Evolutionary conservation across 2,113 vertebrate genomes (phyloP), one percentile per base, ranked within the genome.

Genomic region (Calyptommatus sinebrachiatus): DNA sequence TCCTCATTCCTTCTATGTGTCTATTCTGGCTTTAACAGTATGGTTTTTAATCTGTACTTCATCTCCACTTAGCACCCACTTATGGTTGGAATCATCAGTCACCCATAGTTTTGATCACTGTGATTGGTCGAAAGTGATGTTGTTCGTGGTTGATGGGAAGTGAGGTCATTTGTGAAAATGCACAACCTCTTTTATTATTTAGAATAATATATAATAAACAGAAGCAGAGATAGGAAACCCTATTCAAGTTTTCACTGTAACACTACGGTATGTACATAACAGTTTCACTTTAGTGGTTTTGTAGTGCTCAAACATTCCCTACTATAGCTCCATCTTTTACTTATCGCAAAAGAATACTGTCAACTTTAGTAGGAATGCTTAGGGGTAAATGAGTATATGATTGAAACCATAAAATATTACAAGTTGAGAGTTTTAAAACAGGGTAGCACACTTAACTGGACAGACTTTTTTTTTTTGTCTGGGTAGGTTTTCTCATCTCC

Each of bases 401-500:
- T 66, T 66, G 28, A 73, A 69, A 24, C 65, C 29, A 53, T 69
- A 35, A 78, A 78, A 50, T 73, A 48, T n/a, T n/a, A 35, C 20
- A 20, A 66, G 21, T 61, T 63, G 45, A 73, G 65, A 8, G 72
- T 65, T 53, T 50, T 53, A 65, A 12, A 65, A 4, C 22, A 53
- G n/a, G 7, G 24, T 73, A 65, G 66, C 48, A 73, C 45, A 80
- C 8, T 53, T 77, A 57, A 77, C 29, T 53, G 28, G 45, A 8
- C 45, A 79, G 46, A 65, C 28, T 57, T 62, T 26, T 66, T 79
- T 57, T 62, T 26, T 66, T 79, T 14, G 14, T 66, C 70, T 78
- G 67, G n/a, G 57, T 53, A 28, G 29, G 8, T 31, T 26, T 5
- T 8, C 22, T 10, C 22, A 10, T 45, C 16, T 11, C 7, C 8